A percentile compares a stretch with the other conserved stretches of the same genome.
phyloP scores from a whole-genome alignment of 2,797 vertebrate species.

The Betta splendens region DNA sequence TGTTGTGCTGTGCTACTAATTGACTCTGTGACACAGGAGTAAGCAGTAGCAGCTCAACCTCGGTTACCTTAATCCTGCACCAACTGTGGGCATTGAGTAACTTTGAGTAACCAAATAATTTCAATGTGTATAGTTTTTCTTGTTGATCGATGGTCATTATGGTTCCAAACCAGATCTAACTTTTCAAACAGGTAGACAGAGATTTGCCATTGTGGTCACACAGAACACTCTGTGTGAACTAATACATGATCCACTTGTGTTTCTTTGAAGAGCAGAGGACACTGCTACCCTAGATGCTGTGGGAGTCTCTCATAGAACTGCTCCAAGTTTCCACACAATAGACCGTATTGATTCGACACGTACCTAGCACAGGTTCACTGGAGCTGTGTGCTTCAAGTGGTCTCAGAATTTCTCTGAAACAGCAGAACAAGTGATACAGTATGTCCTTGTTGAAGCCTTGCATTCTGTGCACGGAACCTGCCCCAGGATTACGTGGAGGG shows the following conservation, averaged over 20 bases:
- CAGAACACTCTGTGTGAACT: slow-evolving; percentile 41
- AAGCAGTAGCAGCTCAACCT: too few species aligned
- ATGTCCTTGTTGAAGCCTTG: slow-evolving; percentile 60
- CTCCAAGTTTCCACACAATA: slow-evolving; percentile 64
- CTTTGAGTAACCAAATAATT: too few species aligned
- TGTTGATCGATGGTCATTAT: too few species aligned
- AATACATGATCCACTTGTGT: slow-evolving; percentile 62
- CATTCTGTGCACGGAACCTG: too few species aligned
- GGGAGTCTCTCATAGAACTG: slow-evolving; percentile 56
- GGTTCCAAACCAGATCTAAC: too few species aligned
- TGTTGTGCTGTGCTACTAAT: too few species aligned
- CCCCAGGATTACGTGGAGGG: too few species aligned
- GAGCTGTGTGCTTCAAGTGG: slow-evolving; percentile 34
- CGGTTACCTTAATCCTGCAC: too few species aligned
- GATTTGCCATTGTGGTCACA: slow-evolving; percentile 13
- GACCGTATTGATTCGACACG: slow-evolving; percentile 66
- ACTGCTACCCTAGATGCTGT: slow-evolving; percentile 53
- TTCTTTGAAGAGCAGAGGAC: slow-evolving; percentile 42
- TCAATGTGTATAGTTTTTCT: too few species aligned
- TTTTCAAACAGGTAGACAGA: slow-evolving; percentile 9
- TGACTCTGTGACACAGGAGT: too few species aligned
- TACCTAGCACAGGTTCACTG: slow-evolving; percentile 50
- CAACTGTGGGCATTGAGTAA: too few species aligned
- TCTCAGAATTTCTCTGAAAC: slow-evolving; percentile 45
- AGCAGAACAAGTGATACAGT: slow-evolving; percentile 52